Evolutionary conservation across 2,113 vertebrate genomes (phyloP).

Genomic region (Theropithecus gelada): DNA sequence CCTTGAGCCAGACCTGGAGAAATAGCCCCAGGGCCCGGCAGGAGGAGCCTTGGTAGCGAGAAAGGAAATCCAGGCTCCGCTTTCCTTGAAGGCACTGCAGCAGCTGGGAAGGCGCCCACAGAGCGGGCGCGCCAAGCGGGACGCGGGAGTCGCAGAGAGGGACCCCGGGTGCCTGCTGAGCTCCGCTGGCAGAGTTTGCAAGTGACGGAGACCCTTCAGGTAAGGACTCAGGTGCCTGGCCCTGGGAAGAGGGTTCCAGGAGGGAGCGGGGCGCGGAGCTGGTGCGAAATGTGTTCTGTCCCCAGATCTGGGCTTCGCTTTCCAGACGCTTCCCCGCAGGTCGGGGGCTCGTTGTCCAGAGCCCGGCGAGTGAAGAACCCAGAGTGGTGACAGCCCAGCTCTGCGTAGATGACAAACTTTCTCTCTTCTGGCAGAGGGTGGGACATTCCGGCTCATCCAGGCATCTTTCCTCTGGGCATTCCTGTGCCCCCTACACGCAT

Average conservation of each 20-base stretch:
- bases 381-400: not conserved
- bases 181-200: conserved; percentile 40
- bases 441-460: not conserved
- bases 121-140: not conserved
- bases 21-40: not conserved
- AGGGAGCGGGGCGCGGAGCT: not conserved
- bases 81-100: conserved; percentile 48
- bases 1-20: not conserved
- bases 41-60: not conserved
- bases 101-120: conserved; percentile 36
- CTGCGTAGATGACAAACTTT: conserved; percentile 71
- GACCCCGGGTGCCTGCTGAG: not conserved
- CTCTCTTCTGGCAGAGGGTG: not conserved
- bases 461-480: not conserved
- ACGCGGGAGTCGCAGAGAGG: not conserved
- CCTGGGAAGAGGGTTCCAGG: rapidly evolving
- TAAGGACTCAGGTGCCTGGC: conserved; percentile 9
- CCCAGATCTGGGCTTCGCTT: not conserved
- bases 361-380: not conserved
- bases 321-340: not conserved
- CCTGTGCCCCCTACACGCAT: not conserved
- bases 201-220: conserved; percentile 49
- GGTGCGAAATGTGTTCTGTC: not conserved
- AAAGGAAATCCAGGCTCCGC: not conserved
- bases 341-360: not conserved